Evolutionary conservation across 2,113 vertebrate genomes (phyloP).

Genomic region (Sebastes fasciatus): DNA sequence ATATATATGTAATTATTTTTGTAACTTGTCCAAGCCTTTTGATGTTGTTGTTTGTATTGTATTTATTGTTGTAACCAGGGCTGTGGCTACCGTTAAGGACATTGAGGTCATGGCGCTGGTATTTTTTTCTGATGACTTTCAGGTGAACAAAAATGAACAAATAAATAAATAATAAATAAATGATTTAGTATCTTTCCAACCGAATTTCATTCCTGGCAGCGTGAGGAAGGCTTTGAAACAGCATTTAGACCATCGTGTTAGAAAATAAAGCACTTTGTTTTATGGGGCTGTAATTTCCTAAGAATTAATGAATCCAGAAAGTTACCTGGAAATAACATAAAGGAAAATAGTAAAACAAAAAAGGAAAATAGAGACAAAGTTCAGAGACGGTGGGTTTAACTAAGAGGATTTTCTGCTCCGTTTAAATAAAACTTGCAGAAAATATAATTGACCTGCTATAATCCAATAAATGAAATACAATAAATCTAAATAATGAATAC

Average conservation of each 20-base stretch:
- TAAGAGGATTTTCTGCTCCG: background rate
- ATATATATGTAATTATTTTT: too few species aligned
- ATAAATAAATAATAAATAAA: background rate
- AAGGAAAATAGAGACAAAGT: too few species aligned
- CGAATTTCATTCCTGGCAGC: background rate
- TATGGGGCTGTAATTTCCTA: background rate
- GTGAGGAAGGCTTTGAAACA: background rate
- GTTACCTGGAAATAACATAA: background rate
- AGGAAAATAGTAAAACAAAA: too few species aligned
- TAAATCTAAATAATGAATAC: background rate
- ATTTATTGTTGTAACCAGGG: background rate
- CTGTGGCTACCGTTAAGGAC: too few species aligned
- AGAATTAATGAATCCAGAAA: background rate
- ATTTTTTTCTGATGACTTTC: background rate
- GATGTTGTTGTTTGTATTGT: too few species aligned
- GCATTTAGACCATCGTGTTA: too few species aligned
- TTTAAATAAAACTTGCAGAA: background rate
- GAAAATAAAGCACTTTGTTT: conserved; percentile 1
- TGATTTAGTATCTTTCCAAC: too few species aligned
- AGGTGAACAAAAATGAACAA: background rate
- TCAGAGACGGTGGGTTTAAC: background rate
- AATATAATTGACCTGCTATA: background rate
- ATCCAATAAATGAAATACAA: background rate
- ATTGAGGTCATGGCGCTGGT: background rate
- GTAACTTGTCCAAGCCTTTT: background rate